A percentile compares a stretch with the other conserved stretches of the same genome.
phyloP scores from a whole-genome alignment of 2,888 invertebrate species.

The Dynastes grantii region DNA sequence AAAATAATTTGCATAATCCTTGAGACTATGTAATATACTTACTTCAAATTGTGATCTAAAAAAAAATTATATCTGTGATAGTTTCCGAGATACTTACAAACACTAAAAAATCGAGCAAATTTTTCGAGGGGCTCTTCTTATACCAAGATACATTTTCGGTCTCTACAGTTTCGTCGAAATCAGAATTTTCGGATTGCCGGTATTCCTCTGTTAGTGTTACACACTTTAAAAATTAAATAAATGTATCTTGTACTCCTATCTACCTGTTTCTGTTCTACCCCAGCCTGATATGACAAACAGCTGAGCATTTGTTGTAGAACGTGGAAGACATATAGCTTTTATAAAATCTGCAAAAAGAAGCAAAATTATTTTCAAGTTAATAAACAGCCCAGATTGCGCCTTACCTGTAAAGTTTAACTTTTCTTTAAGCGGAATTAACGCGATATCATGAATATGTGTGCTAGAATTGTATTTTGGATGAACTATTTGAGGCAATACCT shows the following conservation, averaged over 20 bases:
- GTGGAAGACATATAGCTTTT: constrained; percentile 65
- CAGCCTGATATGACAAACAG: constrained; percentile 71
- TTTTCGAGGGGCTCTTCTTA: too few species aligned
- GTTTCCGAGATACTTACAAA: too few species aligned
- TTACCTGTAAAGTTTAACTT: constrained; percentile 70
- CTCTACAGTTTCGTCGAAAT: too few species aligned
- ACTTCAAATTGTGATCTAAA: too few species aligned
- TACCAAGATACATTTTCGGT: too few species aligned
- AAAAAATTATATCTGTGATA: too few species aligned
- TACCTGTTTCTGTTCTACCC: constrained; percentile 71
- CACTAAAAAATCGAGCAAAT: too few species aligned
- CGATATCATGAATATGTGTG: constrained; percentile 70
- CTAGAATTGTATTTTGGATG: constrained; percentile 68
- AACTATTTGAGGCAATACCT: constrained; percentile 68
- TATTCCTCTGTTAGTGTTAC: too few species aligned
- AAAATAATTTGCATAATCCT: too few species aligned
- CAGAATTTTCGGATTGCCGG: too few species aligned
- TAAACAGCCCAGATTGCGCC: constrained; percentile 6
- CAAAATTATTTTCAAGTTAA: background rate
- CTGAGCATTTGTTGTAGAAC: constrained; percentile 34
- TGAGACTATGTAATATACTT: too few species aligned
- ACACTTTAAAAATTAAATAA: too few species aligned
- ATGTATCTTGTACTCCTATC: constrained; percentile 50
- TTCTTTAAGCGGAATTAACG: constrained; percentile 69
- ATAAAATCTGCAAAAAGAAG: constrained; percentile 63